These are phyloP conservation scores for Protodeltote pygarga DNA, from an alignment of 2,888 invertebrate genomes.

Conservation along the genomic window DNA sequence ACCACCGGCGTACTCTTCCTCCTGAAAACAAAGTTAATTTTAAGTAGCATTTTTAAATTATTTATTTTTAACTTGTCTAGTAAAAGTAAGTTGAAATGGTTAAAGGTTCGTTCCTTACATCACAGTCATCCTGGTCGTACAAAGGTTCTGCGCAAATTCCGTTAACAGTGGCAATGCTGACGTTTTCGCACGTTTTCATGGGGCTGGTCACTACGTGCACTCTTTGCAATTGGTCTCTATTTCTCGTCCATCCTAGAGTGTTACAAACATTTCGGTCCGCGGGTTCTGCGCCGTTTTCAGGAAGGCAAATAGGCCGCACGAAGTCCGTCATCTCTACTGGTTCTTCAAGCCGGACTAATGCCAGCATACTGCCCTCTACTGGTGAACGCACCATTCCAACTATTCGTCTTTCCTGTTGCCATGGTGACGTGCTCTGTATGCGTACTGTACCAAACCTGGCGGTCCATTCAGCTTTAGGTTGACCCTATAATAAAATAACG, in stretches of 20 bases:
- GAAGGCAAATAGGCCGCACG: slow-evolving; percentile 93
- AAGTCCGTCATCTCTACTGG: slow-evolving; percentile 93
- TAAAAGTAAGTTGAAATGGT: background rate
- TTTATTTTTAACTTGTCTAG: background rate
- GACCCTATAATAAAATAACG: slow-evolving; percentile 88
- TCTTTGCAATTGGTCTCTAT: slow-evolving; percentile 93
- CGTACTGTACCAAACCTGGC: slow-evolving; percentile 92
- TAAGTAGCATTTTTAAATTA: too few relatives aligned
- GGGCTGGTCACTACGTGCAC: slow-evolving; percentile 91
- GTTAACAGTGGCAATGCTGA: slow-evolving; percentile 94
- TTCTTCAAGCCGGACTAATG: slow-evolving; percentile 92
- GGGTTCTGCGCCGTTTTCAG: slow-evolving; percentile 82
- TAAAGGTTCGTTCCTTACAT: slow-evolving; percentile 87
- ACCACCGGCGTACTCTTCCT: slow-evolving; percentile 95
- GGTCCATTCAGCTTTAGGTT: slow-evolving; percentile 95
- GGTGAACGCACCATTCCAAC: slow-evolving; percentile 96
- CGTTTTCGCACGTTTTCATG: slow-evolving; percentile 94
- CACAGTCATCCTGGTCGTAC: slow-evolving; percentile 93
- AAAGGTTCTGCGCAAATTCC: slow-evolving; percentile 94
- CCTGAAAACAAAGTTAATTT: slow-evolving; percentile 79
- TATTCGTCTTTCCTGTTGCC: slow-evolving; percentile 94
- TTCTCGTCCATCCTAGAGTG: slow-evolving; percentile 94
- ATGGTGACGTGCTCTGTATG: slow-evolving; percentile 92
- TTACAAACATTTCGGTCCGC: slow-evolving; percentile 88
- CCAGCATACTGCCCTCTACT: slow-evolving; percentile 95